Evolutionary conservation across 2,113 vertebrate species (phyloP), one percentile per base, ranked within the genome.

Genomic region (Nansenia antarctica): DNA sequence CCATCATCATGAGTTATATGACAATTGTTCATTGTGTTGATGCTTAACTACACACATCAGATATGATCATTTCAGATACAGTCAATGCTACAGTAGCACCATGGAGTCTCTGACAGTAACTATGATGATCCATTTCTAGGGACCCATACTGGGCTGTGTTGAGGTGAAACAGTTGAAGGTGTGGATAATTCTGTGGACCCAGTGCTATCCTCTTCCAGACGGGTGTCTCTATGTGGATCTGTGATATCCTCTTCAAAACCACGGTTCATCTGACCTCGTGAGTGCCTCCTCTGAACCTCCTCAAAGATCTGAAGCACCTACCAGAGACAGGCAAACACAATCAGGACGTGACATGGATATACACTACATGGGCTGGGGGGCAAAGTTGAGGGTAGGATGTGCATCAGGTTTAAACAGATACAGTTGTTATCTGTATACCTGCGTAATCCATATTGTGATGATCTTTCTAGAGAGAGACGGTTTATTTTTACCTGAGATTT

Each of bases 231-330:
- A 29, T 73, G 24, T 49, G 54, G 53, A n/a, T 77, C 69, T 53
- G 72, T 2, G n/a, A 35, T n/a, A 30, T 93, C 90, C 9, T 42
- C 1, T 61, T 91, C 88, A 81, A 92, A 93, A 54, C 62, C 86
- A 24, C 49, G 29, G 69, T 93, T 93, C 0, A 20, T 69, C 32
- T 85, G 74, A 8, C 90, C 90, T 0, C 62, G 58, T 1, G 0
- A 64, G 65, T 93, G 86, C 14, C 77, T 92, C 72, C 62, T 91
- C 81, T 92, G 93, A 69, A 96, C 93, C 64, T 91, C 83, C 79
- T 94, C 92, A 67, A 96, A 94, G 57, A 96, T 91, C 76, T 94
- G 87, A 67, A 96, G 88, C 73, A 96, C 95, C 95, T 96, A 73
- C 2, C 11, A 70, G 18, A 14, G 3, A 31, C 1, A 62, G 0